Evolutionary conservation across 2,888 invertebrate species (phyloP).

Genomic region (Pammene fasciana): DNA sequence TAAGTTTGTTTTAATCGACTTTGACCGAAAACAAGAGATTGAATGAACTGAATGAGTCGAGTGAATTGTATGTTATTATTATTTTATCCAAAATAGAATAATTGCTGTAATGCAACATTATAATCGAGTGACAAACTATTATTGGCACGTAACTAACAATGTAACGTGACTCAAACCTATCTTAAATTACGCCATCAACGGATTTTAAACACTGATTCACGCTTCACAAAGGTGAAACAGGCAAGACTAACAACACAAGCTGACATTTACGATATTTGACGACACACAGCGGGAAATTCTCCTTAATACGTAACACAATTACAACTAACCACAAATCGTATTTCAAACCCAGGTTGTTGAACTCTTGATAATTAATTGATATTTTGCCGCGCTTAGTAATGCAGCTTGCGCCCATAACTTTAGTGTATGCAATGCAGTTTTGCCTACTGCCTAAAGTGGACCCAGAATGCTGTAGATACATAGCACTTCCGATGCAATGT

Average conservation of each 20-base stretch:
- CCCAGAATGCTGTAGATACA: slow-evolving; percentile 2
- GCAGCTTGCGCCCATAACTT: slow-evolving; percentile 20
- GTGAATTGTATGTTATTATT: too few relatives aligned
- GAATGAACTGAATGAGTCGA: too few relatives aligned
- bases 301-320: slow-evolving; percentile 19
- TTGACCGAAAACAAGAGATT: too few relatives aligned
- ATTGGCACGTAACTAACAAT: slow-evolving; percentile 18
- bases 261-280: slow-evolving; percentile 35
- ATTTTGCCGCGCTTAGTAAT: slow-evolving; percentile 35
- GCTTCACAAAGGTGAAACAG: slow-evolving; percentile 11
- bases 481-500: slow-evolving; percentile 30
- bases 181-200: slow-evolving; percentile 27
- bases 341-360: slow-evolving; percentile 35
- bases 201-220: slow-evolving; percentile 17
- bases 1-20: too few relatives aligned
- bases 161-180: slow-evolving; percentile 27
- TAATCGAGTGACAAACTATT: slow-evolving; percentile 15
- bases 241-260: slow-evolving; percentile 8
- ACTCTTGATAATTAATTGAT: slow-evolving; percentile 34
- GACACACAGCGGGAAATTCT: slow-evolving; percentile 29
- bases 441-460: slow-evolving; percentile 14
- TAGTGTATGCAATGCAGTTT: slow-evolving; percentile 28
- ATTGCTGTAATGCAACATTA: not conserved
- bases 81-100: too few relatives aligned
- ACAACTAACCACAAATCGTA: slow-evolving; percentile 28